Evolutionary conservation across 2,113 vertebrate genomes (phyloP).

Genomic region (Syngnathus scovelli): DNA sequence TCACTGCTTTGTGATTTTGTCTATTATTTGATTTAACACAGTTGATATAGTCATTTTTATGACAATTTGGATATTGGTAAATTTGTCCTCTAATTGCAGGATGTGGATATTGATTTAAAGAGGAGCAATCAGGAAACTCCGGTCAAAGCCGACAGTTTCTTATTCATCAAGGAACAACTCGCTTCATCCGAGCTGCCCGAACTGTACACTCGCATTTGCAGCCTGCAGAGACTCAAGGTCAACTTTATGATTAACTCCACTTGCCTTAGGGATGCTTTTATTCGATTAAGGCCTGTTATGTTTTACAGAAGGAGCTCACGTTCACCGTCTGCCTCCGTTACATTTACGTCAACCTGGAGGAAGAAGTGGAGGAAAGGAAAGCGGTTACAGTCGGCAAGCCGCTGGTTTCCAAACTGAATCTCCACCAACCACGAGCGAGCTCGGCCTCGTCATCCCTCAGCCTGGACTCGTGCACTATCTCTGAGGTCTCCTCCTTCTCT

Average conservation of each 20-base stretch:
- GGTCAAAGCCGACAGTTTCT: conserved; percentile 71
- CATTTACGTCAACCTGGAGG: conserved; percentile 72
- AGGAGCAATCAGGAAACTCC: conserved; percentile 76
- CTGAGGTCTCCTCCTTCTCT: conserved; percentile 38
- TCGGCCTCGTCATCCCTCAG: conserved; percentile 39
- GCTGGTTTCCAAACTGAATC: conserved; percentile 82
- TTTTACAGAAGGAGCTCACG: conserved; percentile 70
- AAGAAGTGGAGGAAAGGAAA: conserved; percentile 72
- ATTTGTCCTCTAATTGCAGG: conserved; percentile 51
- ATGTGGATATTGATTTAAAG: conserved; percentile 77
- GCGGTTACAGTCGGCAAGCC: conserved; percentile 75
- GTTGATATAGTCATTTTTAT: too few relatives aligned
- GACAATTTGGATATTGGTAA: background rate
- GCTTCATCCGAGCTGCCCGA: conserved; percentile 54
- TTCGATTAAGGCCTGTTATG: background rate
- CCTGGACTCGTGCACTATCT: conserved; percentile 32
- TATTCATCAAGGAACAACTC: conserved; percentile 53
- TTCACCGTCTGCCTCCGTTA: conserved; percentile 80
- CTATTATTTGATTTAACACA: too few relatives aligned
- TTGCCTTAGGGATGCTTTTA: background rate
- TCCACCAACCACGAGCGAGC: conserved; percentile 51
- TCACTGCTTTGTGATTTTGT: too few relatives aligned
- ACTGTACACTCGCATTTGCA: conserved; percentile 76
- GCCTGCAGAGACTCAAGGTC: conserved; percentile 80
- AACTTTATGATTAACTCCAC: conserved; percentile 9